phyloP scores from a whole-genome alignment of 1,140 invertebrate species.

The Laupala kohalensis region DNA sequence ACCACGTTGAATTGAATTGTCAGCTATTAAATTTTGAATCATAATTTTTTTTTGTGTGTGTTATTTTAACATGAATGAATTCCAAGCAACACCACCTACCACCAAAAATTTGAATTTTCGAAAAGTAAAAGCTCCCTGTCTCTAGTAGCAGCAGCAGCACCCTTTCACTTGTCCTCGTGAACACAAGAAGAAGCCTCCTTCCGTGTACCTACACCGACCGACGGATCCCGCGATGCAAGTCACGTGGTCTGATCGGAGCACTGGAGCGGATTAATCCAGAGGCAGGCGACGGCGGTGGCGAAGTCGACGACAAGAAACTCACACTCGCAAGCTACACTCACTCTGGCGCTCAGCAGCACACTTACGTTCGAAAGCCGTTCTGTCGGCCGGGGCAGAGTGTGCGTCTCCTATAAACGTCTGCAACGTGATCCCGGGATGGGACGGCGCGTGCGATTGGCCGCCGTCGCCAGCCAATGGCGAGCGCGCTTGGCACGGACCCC shows the following conservation, averaged over 20 bases:
- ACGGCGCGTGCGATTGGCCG: constrained; percentile 33
- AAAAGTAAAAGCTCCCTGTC: no score
- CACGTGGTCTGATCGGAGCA: not conserved
- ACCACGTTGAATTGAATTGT: no score
- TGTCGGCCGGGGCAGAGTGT: constrained; percentile 54
- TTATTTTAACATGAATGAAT: no score
- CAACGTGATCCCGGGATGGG: constrained; percentile 61
- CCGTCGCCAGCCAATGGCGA: constrained; percentile 29
- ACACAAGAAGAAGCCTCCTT: no score
- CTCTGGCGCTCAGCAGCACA: constrained; percentile 23
- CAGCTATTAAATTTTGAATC: no score
- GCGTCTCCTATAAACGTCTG: constrained; percentile 70
- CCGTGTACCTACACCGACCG: not conserved
- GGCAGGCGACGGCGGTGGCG: no score
- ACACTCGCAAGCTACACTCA: not conserved
- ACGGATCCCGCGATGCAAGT: not conserved
- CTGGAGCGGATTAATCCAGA: not conserved
- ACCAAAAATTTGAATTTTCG: no score
- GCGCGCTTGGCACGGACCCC: constrained; percentile 31
- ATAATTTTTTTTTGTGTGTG: no score
- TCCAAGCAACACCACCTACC: no score
- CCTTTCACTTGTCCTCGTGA: not conserved
- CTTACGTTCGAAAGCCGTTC: constrained; percentile 87
- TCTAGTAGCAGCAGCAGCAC: not conserved
- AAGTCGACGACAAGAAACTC: no score